Evolutionary conservation across 2,888 invertebrate genomes (phyloP), one percentile per base, ranked within the genome.

Genomic region (Mesorhabditis spiculigera): DNA sequence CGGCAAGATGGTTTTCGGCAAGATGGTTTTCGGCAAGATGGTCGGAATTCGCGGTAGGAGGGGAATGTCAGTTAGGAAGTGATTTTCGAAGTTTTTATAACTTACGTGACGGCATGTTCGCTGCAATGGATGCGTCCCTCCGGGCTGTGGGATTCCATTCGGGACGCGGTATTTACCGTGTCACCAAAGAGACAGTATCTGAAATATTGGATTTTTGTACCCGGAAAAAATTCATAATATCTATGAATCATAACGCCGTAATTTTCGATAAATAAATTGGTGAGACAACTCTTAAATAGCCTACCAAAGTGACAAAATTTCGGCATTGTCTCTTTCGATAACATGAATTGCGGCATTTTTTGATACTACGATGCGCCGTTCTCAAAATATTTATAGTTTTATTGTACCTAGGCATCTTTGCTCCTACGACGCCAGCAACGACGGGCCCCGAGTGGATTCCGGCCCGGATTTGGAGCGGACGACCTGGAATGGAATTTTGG

Each of bases 371-470:
- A 28, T 28, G 28, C 28, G 3, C 28, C 28, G 28, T 28, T 28
- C 28, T 28, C 28, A 28, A 28, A 28, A 28, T 28, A 28, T 1
- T 3, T 28, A 28, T 28, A 28, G 1, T 28, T 28, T 28, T 28
- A 28, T 28, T 28, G 28, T 64, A 81, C 78, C 82, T 73, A 16
- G 82, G 81, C 82, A 81, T 82, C 72, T 80, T 80, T 10, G 79
- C 78, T 45, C 82, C 82, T 8, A 82, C 80, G n/a, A 82, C 81
- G n/a, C 82, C 82, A 3, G 82, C 80, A 6, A 82, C 82, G 65
- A 82, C 79, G 28, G 81, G 78, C 8, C 82, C 81, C 41, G 78
- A 78, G 69, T 83, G 83, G 64, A 83, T 81, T 71, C 83, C 83
- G 28, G 81, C 80, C 13, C 83, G 73, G 63, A 83, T 78, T 43